Evolutionary conservation across 2,113 vertebrate species (phyloP).

Genomic region (Poecile atricapillus): DNA sequence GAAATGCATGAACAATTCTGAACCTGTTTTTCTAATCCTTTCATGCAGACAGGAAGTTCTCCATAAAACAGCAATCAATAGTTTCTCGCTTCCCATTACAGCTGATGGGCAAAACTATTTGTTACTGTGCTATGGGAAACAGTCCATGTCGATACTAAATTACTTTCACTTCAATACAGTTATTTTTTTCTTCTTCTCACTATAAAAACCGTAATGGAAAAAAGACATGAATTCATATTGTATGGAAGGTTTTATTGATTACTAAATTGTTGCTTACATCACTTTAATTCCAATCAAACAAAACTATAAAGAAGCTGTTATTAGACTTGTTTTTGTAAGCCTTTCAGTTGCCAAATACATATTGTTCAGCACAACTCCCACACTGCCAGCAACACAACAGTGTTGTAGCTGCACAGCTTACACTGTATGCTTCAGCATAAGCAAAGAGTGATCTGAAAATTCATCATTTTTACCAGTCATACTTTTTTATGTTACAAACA

Average conservation of each 20-base stretch:
- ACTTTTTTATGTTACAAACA: neutral
- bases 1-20: neutral
- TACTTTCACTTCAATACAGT: neutral
- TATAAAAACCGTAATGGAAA: neutral
- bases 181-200: neutral
- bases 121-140: neutral
- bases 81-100: neutral
- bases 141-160: neutral
- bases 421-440: neutral
- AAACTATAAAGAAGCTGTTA: neutral
- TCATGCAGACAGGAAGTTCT: neutral
- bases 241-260: constrained; percentile 49
- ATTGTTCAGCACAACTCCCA: neutral
- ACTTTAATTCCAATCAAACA: neutral
- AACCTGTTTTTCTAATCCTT: neutral
- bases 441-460: neutral
- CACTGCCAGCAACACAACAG: neutral
- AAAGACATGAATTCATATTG: neutral
- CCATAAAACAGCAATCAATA: neutral
- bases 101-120: neutral
- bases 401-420: neutral
- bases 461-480: neutral
- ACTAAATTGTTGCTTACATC: constrained; percentile 3
- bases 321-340: neutral
- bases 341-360: neutral